A percentile compares a stretch with the other conserved stretches of the same genome.
phyloP scores from a whole-genome alignment of 1,140 invertebrate species.

The Aradophagus sp. region DNA sequence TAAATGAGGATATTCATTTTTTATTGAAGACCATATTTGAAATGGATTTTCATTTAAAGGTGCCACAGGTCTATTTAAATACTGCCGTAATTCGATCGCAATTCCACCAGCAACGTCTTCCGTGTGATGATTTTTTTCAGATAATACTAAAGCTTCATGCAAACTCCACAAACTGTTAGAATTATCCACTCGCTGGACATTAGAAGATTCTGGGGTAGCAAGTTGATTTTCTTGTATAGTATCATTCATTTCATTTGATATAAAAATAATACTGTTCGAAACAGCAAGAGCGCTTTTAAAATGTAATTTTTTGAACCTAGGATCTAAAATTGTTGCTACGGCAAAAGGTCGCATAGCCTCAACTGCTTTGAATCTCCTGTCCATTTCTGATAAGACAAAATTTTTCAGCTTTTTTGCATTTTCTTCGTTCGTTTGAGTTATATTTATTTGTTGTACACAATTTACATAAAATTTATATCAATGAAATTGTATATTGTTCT shows the following conservation, averaged over 20 bases:
- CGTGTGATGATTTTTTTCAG: not conserved
- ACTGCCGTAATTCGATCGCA: slow-evolving; percentile 8
- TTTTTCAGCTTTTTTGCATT: slow-evolving; percentile 5
- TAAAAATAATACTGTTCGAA: slow-evolving; percentile 7
- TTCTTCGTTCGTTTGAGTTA: slow-evolving; percentile 4
- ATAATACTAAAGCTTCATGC: slow-evolving; percentile 8
- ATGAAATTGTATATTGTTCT: too few species aligned
- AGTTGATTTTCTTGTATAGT: not conserved
- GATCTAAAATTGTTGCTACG: slow-evolving; percentile 8
- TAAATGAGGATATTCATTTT: slow-evolving; percentile 8
- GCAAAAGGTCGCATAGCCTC: slow-evolving; percentile 5
- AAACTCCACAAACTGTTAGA: slow-evolving; percentile 13
- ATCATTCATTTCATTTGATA: slow-evolving; percentile 10
- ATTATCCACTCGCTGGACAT: not conserved
- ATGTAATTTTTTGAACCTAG: slow-evolving; percentile 2
- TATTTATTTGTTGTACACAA: slow-evolving; percentile 2
- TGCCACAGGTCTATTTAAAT: slow-evolving; percentile 10
- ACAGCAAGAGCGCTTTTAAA: slow-evolving; percentile 7
- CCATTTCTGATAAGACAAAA: slow-evolving; percentile 14
- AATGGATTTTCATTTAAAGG: slow-evolving; percentile 6
- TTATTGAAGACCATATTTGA: slow-evolving; percentile 1
- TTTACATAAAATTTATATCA: too few species aligned
- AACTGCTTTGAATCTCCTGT: slow-evolving; percentile 16
- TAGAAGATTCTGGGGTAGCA: not conserved
- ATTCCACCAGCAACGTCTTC: too few species aligned